phyloP scores from a whole-genome alignment of 2,888 invertebrate genomes.

The Heliconius cydno region DNA sequence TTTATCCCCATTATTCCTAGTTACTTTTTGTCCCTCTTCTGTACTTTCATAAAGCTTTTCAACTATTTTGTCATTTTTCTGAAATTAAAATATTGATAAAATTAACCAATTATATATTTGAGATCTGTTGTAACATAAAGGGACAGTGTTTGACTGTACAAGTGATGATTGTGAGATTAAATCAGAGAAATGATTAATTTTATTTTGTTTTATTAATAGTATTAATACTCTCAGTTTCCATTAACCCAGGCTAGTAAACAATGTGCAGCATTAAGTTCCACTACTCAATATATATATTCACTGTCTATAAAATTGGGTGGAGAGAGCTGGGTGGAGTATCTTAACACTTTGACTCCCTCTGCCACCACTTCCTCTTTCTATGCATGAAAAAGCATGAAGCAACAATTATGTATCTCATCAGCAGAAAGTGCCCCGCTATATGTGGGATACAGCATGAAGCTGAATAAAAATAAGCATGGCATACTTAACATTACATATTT shows the following conservation, averaged over 20 bases:
- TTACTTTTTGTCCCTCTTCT: constrained; percentile 99
- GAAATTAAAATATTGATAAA: constrained; percentile 56
- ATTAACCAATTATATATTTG: not conserved
- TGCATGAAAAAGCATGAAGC: not conserved
- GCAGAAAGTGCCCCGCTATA: too few species aligned
- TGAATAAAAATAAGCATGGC: not conserved
- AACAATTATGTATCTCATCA: not conserved
- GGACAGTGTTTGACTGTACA: too few species aligned
- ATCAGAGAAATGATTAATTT: not conserved
- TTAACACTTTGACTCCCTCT: not conserved
- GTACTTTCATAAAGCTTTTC: constrained; percentile 95
- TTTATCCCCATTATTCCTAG: constrained; percentile 96
- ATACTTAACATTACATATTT: not conserved
- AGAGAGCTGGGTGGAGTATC: not conserved
- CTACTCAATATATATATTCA: not conserved
- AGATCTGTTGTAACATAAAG: not conserved
- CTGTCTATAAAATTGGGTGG: not conserved
- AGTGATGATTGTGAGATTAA: not conserved
- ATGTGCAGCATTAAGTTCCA: not conserved
- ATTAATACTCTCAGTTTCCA: too few species aligned
- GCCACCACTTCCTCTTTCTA: not conserved
- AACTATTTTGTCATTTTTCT: constrained; percentile 93
- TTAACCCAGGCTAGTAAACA: not conserved
- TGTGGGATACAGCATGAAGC: too few species aligned
- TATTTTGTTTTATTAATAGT: too few species aligned